Base-by-base conservation (phyloP, 2,888 invertebrate genomes). In the Drepana falcataria region DNA sequence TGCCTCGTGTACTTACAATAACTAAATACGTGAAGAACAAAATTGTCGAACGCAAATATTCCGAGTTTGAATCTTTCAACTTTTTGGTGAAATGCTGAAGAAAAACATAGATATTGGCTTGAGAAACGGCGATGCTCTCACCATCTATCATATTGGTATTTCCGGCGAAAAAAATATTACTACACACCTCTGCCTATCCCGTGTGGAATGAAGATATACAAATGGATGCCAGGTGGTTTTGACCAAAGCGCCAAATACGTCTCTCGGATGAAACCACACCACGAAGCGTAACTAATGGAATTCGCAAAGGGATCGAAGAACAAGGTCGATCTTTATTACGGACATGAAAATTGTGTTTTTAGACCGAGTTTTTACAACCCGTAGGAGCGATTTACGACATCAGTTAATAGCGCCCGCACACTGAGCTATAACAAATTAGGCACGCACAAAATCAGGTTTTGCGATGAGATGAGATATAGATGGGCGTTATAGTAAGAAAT, bases 261-360 rank as follows among this genome's bases (percentile, higher is more conserved):
- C 21, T 53, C 48, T 52, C 63, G 9, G 7, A 9, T 9, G 59
- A 57, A 53, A 52, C 34, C 52, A 55, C 33, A 55, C 60, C 56
- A 56, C 62, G 56, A 49, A 68, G 66, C 69, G 73, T 68, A 58
- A 69, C 73, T 70, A 74, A 75, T 71, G 58, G 60, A 56, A 64
- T 65, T 60, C 67, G 64, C 66, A 60, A 67, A 72, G 68, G 69
- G 70, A 64, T 68, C 59, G 59, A 61, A 59, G 56, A 61, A 58
- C 77, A 81, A 81, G 77, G 79, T 65, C 72, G 60, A 57, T 40
- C 58, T 66, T 73, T 66, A 69, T 62, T 59, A 57, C 57, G 56
- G 59, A 57, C 63, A 58, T 55, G 58, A 59, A 58, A 57, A 61
- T 59, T 21, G 21, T 48, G 60, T 53, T 53, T 48, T 37, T 53